Conservation (phyloP, 2,797 vertebrate species). For the Leptodactylus fallax region DNA sequence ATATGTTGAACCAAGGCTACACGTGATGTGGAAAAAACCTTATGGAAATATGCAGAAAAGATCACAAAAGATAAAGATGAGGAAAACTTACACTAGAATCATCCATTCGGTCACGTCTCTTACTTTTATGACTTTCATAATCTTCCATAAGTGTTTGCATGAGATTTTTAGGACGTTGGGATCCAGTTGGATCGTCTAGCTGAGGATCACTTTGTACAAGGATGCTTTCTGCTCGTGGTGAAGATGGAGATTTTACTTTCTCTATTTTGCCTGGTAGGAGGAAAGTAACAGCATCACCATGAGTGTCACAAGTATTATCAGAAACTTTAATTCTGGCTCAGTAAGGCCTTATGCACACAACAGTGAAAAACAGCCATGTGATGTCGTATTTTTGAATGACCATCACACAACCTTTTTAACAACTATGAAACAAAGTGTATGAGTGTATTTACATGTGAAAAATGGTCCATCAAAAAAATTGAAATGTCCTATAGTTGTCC, state of each 20-base stretch:
- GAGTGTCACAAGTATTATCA: not conserved
- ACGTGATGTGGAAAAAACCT: not conserved
- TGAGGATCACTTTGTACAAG: conserved; percentile 79
- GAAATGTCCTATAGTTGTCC: no score
- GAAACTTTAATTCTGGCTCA: not conserved
- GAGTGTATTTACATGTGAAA: no score
- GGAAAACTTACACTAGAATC: conserved; percentile 90
- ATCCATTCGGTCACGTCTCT: conserved; percentile 90
- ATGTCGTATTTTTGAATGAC: no score
- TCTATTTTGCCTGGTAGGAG: conserved; percentile 92
- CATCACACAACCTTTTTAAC: no score
- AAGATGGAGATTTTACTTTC: conserved; percentile 87
- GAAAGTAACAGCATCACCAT: not conserved
- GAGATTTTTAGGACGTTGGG: conserved; percentile 90
- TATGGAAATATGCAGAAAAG: not conserved
- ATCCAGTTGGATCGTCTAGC: conserved; percentile 86
- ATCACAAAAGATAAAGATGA: conserved; percentile 24
- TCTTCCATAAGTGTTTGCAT: conserved; percentile 99
- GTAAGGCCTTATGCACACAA: not conserved
- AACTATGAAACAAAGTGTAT: no score
- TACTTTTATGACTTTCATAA: conserved; percentile 95
- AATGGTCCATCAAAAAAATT: no score
- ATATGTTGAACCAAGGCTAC: no score
- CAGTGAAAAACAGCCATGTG: no score
- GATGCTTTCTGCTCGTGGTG: conserved; percentile 84